Evolutionary conservation across 2,888 invertebrate species (phyloP), one percentile per base, ranked within the genome.

Genomic region (Heliconius erato): DNA sequence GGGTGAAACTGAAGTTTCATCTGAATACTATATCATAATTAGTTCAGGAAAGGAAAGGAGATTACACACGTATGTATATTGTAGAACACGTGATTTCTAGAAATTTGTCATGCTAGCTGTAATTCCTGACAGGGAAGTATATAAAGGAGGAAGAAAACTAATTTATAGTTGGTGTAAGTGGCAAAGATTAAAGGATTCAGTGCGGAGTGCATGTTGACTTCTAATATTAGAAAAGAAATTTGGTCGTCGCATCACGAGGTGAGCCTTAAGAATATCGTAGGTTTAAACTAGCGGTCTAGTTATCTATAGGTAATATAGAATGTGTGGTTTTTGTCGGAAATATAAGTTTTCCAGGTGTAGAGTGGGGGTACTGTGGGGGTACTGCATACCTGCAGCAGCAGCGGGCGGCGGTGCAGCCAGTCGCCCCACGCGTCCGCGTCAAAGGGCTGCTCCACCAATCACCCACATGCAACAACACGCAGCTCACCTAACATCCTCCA

Each of bases 341-440:
- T 23, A 54, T 54, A 54, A 54, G 9, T 54, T 54, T 54, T 54
- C 23, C 23, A 19, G 54, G 54, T 54, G 54, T 54, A 69, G 67
- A 77, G 67, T 74, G 16, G 79, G 74, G 77, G 63, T n/a, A 79
- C 16, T 40, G 65, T 16, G 35, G 23, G 80, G 80, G 79, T 69
- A 85, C 82, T 74, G 83, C 65, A 83, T 79, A 98, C 98, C 98
- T 98, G 98, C 96, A 98, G 97, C 96, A 98, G 97, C 96, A 98
- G 97, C 95, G 98, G 97, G 96, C 98, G 97, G 95, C 95, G 97
- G 96, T 95, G 96, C 95, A 96, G 96, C 97, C 96, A 96, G 94
- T 95, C 96, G 91, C 92, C 91, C 96, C 96, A 96, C 90, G 89
- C 89, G 90, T 94, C 95, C 91, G 88, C 89, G 86, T 95, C 95